Base-by-base conservation (phyloP, 2,797 vertebrate species). In the Myotis findleyi region DNA sequence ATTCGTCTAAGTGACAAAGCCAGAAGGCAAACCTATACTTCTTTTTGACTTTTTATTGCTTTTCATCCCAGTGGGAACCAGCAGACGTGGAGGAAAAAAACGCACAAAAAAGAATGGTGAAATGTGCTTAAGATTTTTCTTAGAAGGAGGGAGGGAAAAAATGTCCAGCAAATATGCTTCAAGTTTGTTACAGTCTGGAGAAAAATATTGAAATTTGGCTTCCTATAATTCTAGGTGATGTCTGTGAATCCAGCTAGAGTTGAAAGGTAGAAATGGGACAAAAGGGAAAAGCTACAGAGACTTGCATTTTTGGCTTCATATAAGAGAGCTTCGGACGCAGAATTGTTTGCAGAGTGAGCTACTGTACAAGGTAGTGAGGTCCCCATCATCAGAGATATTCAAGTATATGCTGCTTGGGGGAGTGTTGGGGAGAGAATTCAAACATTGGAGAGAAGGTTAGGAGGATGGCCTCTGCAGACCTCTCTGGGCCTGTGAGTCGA, bases 31-130 rank as follows among this genome's bases (percentile, higher is more conserved):
- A 96, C 97, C 98, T 97, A 98, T 98, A 98, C 98, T 98, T 98
- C 98, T 98, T 98, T 98, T 95, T 98, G 98, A 98, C 98, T 98
- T 98, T 98, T 98, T 98, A 98, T 98, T 98, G 98, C 98, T 98
- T 98, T 98, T 96, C 98, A 98, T 98, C 97, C 98, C 98, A 98
- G 97, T 98, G 98, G 98, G 98, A 98, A 97, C 97, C 96, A 98
- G 96, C 91, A 93, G 64, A 98, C 33, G 62, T 90, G 96, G 87
- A 96, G 33, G 12, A 38, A 86, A 72, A 94, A 93, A 95, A 85
- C 12, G 12, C 10, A 27, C 10, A 59, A 97, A 96, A 94, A 96
- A 94, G 86, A 98, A 95, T 68, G 7, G 92, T 95, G 97, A 98
- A 98, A 97, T 97, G 97, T 98, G 88, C 96, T 98, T 98, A 98